phyloP scores from a whole-genome alignment of 2,888 invertebrate species.

The Stomorhina lunata region DNA sequence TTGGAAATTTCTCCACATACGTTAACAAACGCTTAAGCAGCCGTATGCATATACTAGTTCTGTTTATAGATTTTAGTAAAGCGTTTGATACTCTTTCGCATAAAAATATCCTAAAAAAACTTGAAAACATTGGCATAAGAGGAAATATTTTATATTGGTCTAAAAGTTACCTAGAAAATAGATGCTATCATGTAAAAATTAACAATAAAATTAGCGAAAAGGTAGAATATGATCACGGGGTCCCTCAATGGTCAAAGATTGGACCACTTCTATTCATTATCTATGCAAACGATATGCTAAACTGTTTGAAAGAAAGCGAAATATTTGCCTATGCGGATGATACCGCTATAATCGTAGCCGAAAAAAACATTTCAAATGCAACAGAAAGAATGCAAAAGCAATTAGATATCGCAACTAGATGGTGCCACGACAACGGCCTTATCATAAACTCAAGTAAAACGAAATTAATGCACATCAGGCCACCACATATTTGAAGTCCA shows the following conservation, averaged over 20 bases:
- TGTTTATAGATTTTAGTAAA: constrained; percentile 33
- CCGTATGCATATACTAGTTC: background rate
- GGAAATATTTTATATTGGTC: constrained; percentile 8
- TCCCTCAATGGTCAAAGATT: constrained; percentile 38
- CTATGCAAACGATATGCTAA: background rate
- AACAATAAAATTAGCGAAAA: background rate
- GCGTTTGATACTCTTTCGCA: constrained; percentile 33
- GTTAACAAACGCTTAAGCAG: background rate
- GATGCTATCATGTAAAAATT: background rate
- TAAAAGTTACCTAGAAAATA: background rate
- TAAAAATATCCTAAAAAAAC: background rate
- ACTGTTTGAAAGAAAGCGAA: background rate
- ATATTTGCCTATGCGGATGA: background rate
- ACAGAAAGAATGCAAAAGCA: background rate
- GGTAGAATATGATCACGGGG: background rate
- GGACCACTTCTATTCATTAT: constrained; percentile 12
- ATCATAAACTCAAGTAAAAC: constrained; percentile 5
- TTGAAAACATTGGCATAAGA: background rate
- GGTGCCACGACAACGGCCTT: background rate
- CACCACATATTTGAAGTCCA: background rate
- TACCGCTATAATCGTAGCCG: background rate
- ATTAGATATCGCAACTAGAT: background rate
- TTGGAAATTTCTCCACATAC: background rate
- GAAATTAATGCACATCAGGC: background rate
- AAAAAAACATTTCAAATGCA: background rate